Evolutionary conservation across 2,113 vertebrate species (phyloP), one percentile per base, ranked within the genome.

Genomic region (Carassius gibelio): DNA sequence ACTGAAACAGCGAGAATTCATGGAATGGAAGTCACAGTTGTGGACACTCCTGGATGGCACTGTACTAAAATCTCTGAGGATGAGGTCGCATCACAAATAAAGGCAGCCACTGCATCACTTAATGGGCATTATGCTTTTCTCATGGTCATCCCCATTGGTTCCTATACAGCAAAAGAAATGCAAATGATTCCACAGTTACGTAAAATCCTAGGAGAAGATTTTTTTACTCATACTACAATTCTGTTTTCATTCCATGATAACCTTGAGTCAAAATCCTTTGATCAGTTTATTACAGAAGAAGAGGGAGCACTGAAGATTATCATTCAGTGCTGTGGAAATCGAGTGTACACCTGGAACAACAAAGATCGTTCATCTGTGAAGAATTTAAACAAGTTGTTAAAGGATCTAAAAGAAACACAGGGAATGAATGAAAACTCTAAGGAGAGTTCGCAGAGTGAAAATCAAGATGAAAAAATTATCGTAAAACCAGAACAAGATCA

Each of bases 31-130:
- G 50, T 83, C 76, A 83, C 34, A 77, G 36, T 83, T 6, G n/a
- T 86, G n/a, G 80, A 86, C 74, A 83, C 85, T 69, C 85, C 85
- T 68, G 72, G 80, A n/a, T 86, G 75, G 82, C 64, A 84, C 69
- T 84, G 82, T 75, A 87, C 86, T 75, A 57, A 57, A 81, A 59
- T 84, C 26, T 21, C 55, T 45, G 5, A 68, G 30, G 2, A 68
- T 38, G 76, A 64, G 5, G 21, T 75, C 8, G 4, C 3, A 2
- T n/a, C 4, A 2, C 19, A 80, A 55, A 52, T 87, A 30, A 15
- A 10, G 8, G 1, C 74, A 5, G n/a, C 36, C 80, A 17, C 55
- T 14, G 9, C n/a, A 1, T 19, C 11, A 2, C 45, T 83, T 38
- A 3, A 77, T 5, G 74, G 48, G 8, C 64, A 72, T 30, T 59